These are phyloP conservation scores for Drepana falcataria DNA, from an alignment of 2,888 invertebrate species.

Conservation along the genomic window DNA sequence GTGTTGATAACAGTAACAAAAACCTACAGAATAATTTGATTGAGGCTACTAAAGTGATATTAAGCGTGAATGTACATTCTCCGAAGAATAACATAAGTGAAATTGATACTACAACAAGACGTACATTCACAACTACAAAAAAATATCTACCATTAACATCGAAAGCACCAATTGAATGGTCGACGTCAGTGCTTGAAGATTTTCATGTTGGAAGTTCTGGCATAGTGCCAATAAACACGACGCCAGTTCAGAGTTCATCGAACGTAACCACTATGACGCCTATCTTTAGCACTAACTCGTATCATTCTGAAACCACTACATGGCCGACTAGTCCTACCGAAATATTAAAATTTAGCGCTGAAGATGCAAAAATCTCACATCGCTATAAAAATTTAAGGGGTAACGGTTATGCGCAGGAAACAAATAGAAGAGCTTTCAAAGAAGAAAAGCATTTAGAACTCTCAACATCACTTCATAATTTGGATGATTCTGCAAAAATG, in stretches of 20 bases:
- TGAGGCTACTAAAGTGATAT: conserved; percentile 76
- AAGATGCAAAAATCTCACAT: conserved; percentile 63
- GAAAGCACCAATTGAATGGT: conserved; percentile 36
- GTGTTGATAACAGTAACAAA: conserved; percentile 11
- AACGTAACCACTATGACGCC: conserved; percentile 31
- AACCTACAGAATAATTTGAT: conserved; percentile 17
- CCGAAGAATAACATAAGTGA: conserved; percentile 23
- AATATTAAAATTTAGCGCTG: conserved; percentile 55
- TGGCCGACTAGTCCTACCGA: conserved; percentile 46
- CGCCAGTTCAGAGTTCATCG: conserved; percentile 13
- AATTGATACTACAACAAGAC: conserved; percentile 15
- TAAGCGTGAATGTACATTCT: conserved; percentile 82
- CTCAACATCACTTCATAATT: conserved; percentile 35
- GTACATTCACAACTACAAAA: conserved; percentile 14
- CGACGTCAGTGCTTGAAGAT: conserved; percentile 57
- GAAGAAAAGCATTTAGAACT: conserved; percentile 19
- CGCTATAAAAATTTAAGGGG: conserved; percentile 36
- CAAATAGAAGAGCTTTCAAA: conserved; percentile 16
- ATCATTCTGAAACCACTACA: conserved; percentile 24
- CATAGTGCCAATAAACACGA: conserved; percentile 39
- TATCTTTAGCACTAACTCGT: conserved; percentile 31
- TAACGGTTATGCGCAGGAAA: conserved; percentile 17
- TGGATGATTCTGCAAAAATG: conserved; percentile 7
- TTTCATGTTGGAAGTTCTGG: conserved; percentile 66
- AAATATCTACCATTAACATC: conserved; percentile 26